Percentiles rank a stretch among this genome's conserved stretches.
These are phyloP conservation scores for Drosophila nigrodunni DNA, from an alignment of 1,140 invertebrate genomes.

Conservation along the genomic window DNA sequence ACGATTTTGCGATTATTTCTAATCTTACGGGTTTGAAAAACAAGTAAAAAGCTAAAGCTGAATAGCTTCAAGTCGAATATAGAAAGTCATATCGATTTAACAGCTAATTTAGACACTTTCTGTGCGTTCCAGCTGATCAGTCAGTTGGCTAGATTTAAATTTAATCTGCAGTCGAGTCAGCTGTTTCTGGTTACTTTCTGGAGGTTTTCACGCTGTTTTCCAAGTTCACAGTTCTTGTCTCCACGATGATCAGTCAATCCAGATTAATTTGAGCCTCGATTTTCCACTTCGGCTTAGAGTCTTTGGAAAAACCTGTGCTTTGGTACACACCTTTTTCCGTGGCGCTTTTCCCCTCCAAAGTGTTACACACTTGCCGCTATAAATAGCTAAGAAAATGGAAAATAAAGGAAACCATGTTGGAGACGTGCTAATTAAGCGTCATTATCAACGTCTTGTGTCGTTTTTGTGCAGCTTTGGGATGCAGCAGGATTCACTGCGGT, in stretches of 20 bases:
- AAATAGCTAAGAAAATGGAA: conserved; percentile 21
- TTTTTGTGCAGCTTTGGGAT: conserved; percentile 1
- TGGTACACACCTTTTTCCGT: conserved; percentile 8
- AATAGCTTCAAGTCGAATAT: too few relatives aligned
- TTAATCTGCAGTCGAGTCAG: too few relatives aligned
- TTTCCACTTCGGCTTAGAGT: neutral
- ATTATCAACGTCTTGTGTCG: conserved; percentile 19
- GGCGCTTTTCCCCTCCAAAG: neutral
- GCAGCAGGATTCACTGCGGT: conserved; percentile 53
- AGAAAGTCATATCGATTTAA: too few relatives aligned
- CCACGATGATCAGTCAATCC: neutral
- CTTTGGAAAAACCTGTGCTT: conserved; percentile 5
- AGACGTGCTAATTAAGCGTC: conserved; percentile 66
- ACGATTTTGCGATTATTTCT: neutral
- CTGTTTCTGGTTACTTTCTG: too few relatives aligned
- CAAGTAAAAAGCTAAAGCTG: too few relatives aligned
- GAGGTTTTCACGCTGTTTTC: too few relatives aligned
- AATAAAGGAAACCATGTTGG: conserved; percentile 6
- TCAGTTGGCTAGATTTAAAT: too few relatives aligned
- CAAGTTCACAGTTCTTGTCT: neutral
- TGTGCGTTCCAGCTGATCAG: too few relatives aligned
- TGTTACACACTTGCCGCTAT: conserved; percentile 25
- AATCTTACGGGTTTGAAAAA: too few relatives aligned
- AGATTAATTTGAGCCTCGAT: neutral
- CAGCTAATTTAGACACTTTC: too few relatives aligned